A percentile compares a stretch with the other conserved stretches of the same genome.
Evolutionary conservation across 2,888 invertebrate species (phyloP).

Genomic region (Creontiades dilutus): DNA sequence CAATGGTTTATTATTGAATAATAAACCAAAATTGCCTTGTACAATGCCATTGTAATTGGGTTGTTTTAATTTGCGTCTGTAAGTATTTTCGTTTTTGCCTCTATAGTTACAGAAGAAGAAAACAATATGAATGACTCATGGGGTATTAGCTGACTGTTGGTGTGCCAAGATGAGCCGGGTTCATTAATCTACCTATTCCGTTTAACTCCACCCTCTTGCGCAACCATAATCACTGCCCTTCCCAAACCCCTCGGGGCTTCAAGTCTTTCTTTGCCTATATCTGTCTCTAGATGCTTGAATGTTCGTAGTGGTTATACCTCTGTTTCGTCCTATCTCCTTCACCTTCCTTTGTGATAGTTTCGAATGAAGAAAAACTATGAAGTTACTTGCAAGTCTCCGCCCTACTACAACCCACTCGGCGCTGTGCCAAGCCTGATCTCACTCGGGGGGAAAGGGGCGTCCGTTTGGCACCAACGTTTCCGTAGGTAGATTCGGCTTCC

Average conservation of each 20-base stretch:
- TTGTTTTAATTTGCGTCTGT: too few species aligned
- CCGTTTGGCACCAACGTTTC: conserved; percentile 24
- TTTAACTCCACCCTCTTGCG: conserved; percentile 1
- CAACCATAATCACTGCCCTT: conserved; percentile 15
- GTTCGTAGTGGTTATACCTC: background rate
- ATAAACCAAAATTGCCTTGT: too few species aligned
- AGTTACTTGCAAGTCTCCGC: background rate
- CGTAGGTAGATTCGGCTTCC: background rate
- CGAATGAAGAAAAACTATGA: conserved; percentile 3
- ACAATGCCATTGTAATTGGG: too few species aligned
- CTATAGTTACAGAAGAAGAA: too few species aligned
- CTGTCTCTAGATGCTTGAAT: background rate
- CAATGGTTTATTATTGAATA: too few species aligned
- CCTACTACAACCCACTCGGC: conserved; percentile 9
- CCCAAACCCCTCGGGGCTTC: background rate
- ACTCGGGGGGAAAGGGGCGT: background rate
- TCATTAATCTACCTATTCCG: conserved; percentile 10
- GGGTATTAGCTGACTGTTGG: background rate
- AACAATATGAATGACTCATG: too few species aligned
- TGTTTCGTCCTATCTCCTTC: background rate
- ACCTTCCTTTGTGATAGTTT: background rate
- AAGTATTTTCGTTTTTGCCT: too few species aligned
- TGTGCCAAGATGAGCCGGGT: background rate
- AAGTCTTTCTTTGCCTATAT: background rate
- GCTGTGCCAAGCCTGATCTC: background rate